A percentile compares a stretch with the other conserved stretches of the same genome.
Evolutionary conservation across 1,140 invertebrate species (phyloP).

Genomic region (Scaptodrosophila lebanonensis): DNA sequence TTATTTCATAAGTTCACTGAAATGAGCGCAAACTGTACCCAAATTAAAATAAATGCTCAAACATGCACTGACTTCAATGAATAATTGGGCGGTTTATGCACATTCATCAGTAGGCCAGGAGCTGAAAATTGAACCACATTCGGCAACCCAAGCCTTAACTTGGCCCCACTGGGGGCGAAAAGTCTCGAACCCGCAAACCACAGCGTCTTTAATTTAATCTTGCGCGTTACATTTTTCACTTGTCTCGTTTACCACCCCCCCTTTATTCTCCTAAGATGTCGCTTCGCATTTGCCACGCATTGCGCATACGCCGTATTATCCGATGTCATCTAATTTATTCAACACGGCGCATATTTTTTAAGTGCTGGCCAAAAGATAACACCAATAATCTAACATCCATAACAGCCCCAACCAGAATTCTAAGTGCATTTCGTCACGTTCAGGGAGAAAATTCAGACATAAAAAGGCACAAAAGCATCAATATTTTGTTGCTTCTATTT

Average conservation of each 20-base stretch:
- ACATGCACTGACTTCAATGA: slow-evolving; percentile 68
- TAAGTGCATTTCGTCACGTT: slow-evolving; percentile 58
- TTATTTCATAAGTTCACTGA: too few relatives aligned
- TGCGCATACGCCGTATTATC: slow-evolving; percentile 34
- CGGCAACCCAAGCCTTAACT: slow-evolving; percentile 34
- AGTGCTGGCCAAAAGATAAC: slow-evolving; percentile 44
- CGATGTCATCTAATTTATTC: slow-evolving; percentile 69
- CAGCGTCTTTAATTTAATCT: slow-evolving; percentile 43
- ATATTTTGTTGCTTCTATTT: slow-evolving; percentile 56
- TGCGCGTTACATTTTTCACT: slow-evolving; percentile 37
- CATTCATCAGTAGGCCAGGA: slow-evolving; percentile 50
- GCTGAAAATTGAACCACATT: slow-evolving; percentile 24
- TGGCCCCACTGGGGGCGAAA: neutral
- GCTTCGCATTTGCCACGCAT: slow-evolving; percentile 12
- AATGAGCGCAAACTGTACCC: too few relatives aligned
- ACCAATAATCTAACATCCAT: slow-evolving; percentile 4
- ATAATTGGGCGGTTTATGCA: slow-evolving; percentile 70
- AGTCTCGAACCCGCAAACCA: slow-evolving; percentile 20
- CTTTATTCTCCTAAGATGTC: slow-evolving; percentile 1
- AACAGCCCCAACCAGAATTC: slow-evolving; percentile 1
- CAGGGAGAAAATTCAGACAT: slow-evolving; percentile 35
- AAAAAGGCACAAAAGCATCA: slow-evolving; percentile 52
- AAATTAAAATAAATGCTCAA: too few relatives aligned
- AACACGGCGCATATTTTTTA: slow-evolving; percentile 54
- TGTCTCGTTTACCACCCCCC: slow-evolving; percentile 28